A percentile compares a stretch with the other conserved stretches of the same genome.
Conservation (phyloP, 2,888 invertebrate species). For the Yponomeuta plumbellus region DNA sequence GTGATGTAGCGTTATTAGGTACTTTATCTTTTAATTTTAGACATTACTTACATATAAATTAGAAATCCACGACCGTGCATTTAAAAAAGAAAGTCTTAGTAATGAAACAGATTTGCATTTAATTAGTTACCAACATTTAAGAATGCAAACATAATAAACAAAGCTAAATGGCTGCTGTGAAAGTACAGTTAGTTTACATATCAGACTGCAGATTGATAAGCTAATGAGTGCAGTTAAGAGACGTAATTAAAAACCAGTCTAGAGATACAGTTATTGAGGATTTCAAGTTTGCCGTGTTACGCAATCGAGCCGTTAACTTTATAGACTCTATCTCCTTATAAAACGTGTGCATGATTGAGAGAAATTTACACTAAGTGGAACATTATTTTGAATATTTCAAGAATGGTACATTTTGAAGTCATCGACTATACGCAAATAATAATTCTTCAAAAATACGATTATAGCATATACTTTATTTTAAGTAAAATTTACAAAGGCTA, state of each 20-base stretch:
- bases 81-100: neutral
- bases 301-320: neutral
- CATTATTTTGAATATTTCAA: too few species aligned
- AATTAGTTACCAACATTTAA: neutral
- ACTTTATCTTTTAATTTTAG: too few species aligned
- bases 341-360: neutral
- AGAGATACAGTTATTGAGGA: conserved; percentile 3
- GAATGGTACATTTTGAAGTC: too few species aligned
- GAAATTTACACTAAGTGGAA: too few species aligned
- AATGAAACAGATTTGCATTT: neutral
- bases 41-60: neutral
- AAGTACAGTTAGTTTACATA: neutral
- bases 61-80: neutral
- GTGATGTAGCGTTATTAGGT: too few species aligned
- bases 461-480: too few species aligned
- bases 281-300: conserved; percentile 3
- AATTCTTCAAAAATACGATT: too few species aligned
- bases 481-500: too few species aligned
- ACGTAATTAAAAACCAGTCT: conserved; percentile 9
- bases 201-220: conserved; percentile 6
- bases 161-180: neutral
- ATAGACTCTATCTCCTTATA: neutral
- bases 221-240: conserved; percentile 6
- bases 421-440: too few species aligned
- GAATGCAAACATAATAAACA: neutral